Evolutionary conservation across 2,113 vertebrate genomes (phyloP).

Genomic region (Ochotona princeps): DNA sequence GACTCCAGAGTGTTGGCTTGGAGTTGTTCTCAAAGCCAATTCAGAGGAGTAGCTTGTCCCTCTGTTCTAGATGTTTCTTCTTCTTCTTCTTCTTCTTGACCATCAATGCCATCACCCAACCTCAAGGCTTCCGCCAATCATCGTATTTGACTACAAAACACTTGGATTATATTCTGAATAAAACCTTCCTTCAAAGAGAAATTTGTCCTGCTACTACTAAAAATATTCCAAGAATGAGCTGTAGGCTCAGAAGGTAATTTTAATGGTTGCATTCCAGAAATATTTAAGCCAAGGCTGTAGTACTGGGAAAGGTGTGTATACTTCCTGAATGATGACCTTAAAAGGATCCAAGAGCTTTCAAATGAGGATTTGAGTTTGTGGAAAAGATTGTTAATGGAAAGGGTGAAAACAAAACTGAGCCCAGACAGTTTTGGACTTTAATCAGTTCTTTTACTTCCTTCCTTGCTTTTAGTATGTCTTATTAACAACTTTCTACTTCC

Average conservation of each 20-base stretch:
- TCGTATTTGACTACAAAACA: constrained; percentile 13
- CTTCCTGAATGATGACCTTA: not conserved
- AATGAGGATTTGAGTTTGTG: not conserved
- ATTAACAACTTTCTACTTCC: not conserved
- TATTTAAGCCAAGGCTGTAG: not conserved
- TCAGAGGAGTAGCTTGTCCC: not conserved
- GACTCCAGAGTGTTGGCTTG: not conserved
- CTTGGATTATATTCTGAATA: constrained; percentile 24
- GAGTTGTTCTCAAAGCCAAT: not conserved
- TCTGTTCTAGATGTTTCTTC: not conserved
- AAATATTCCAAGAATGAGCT: constrained; percentile 62
- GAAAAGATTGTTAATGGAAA: too few species aligned
- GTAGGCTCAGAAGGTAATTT: constrained; percentile 35
- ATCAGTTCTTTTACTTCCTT: not conserved
- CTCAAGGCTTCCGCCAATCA: constrained; percentile 31
- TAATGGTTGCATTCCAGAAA: not conserved
- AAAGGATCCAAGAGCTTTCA: constrained; percentile 9
- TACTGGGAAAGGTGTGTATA: not conserved
- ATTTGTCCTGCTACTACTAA: constrained; percentile 1
- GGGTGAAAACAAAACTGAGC: too few species aligned
- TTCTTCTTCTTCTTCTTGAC: not conserved
- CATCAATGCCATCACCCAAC: constrained; percentile 56
- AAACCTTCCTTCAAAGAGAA: constrained; percentile 45
- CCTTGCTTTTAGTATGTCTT: not conserved
- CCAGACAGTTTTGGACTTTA: not conserved